phyloP scores from a whole-genome alignment of 1,140 invertebrate species.

The Solen grandis region DNA sequence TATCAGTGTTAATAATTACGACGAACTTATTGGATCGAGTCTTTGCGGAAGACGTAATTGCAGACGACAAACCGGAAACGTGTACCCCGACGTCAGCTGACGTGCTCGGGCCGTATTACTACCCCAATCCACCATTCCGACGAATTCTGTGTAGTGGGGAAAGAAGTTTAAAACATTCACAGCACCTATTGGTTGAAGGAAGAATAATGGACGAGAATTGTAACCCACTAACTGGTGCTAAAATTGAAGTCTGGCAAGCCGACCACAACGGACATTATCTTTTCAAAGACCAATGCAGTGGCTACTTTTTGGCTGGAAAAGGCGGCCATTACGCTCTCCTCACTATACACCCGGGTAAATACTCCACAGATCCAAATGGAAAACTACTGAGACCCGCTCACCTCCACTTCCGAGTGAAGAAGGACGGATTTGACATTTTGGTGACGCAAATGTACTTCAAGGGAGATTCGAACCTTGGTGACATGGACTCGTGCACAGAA shows the following conservation, averaged over 20 bases:
- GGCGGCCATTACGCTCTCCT: slow-evolving; percentile 42
- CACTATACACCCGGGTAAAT: slow-evolving; percentile 46
- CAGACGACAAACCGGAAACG: not conserved
- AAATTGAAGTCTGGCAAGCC: slow-evolving; percentile 52
- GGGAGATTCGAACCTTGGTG: slow-evolving; percentile 45
- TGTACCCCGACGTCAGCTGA: slow-evolving; percentile 49
- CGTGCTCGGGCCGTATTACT: slow-evolving; percentile 53
- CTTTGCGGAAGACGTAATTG: not conserved
- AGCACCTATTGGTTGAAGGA: slow-evolving; percentile 44
- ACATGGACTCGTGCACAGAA: slow-evolving; percentile 31
- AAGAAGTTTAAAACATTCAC: slow-evolving; percentile 10
- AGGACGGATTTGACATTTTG: slow-evolving; percentile 29
- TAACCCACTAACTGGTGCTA: slow-evolving; percentile 14
- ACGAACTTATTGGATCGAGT: not conserved
- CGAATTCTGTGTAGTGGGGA: slow-evolving; percentile 42
- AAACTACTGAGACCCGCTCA: slow-evolving; percentile 38
- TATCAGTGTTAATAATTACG: not conserved
- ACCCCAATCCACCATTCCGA: slow-evolving; percentile 25
- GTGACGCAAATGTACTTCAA: slow-evolving; percentile 55
- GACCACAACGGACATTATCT: slow-evolving; percentile 47
- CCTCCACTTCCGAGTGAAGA: slow-evolving; percentile 42
- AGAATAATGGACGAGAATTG: slow-evolving; percentile 37
- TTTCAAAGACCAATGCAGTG: slow-evolving; percentile 40
- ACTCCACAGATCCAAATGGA: slow-evolving; percentile 39
- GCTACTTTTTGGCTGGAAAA: slow-evolving; percentile 21